These are phyloP conservation scores for Aegithalos caudatus DNA, from an alignment of 2,113 vertebrate species.

Conservation along the genomic window DNA sequence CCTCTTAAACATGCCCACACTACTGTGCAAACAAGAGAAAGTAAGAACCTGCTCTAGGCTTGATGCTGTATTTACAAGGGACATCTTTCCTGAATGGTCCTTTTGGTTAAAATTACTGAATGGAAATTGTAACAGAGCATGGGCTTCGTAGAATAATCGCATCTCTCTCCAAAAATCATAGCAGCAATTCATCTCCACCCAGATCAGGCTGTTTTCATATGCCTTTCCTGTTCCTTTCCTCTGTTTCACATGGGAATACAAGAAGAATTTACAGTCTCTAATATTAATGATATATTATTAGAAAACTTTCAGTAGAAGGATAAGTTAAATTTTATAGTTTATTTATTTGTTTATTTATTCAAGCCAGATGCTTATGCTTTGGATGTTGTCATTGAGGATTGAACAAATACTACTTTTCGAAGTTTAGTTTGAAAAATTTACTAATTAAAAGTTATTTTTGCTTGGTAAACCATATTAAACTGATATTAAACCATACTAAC, in stretches of 20 bases:
- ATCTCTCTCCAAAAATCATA: neutral
- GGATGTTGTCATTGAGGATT: neutral
- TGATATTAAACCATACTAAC: neutral
- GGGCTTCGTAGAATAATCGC: neutral
- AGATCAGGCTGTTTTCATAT: neutral
- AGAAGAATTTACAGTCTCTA: neutral
- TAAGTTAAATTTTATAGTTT: neutral
- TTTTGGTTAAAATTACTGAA: neutral
- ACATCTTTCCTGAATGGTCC: neutral
- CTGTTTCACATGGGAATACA: neutral
- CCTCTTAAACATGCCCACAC: accelerated
- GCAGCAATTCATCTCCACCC: neutral
- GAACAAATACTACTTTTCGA: neutral
- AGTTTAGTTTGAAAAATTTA: neutral
- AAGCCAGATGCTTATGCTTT: neutral
- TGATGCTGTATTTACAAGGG: neutral
- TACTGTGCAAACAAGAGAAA: neutral
- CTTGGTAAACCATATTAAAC: neutral
- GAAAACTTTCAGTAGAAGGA: neutral
- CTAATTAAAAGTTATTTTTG: neutral
- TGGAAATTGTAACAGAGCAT: neutral
- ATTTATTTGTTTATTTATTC: conserved; percentile 5
- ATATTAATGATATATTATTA: neutral
- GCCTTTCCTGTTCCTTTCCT: neutral
- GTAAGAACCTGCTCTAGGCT: neutral